These are phyloP conservation scores for Odontomyia ornata DNA, from an alignment of 2,888 invertebrate species.

Conservation along the genomic window DNA sequence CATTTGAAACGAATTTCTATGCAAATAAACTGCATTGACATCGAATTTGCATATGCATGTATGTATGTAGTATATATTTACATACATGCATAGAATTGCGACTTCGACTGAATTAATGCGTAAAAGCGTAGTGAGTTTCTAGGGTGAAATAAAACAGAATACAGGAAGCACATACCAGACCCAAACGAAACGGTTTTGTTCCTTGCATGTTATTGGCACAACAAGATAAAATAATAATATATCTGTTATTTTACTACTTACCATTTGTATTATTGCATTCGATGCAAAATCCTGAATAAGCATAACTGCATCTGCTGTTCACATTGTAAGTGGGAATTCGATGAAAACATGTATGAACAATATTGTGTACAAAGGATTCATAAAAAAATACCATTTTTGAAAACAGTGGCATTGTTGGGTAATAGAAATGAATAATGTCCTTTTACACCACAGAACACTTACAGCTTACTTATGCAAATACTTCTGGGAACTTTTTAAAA, in stretches of 20 bases:
- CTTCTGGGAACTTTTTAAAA: too few species aligned
- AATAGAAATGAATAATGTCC: too few species aligned
- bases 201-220: conserved; percentile 25
- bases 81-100: neutral
- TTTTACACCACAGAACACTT: too few species aligned
- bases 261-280: conserved; percentile 1
- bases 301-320: neutral
- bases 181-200: neutral
- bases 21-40: conserved; percentile 42
- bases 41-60: conserved; percentile 37
- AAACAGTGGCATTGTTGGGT: too few species aligned
- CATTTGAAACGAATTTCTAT: conserved; percentile 44
- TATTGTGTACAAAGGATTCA: too few species aligned
- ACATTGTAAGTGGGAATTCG: neutral
- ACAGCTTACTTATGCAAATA: too few species aligned
- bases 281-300: neutral
- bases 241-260: conserved; percentile 21
- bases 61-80: neutral
- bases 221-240: conserved; percentile 29
- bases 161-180: neutral
- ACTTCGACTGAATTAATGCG: conserved; percentile 39
- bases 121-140: conserved; percentile 24
- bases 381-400: too few species aligned
- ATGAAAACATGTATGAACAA: neutral
- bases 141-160: neutral